These are phyloP conservation scores for Anoncus sp. DNA, from an alignment of 2,888 invertebrate species.

Conservation along the genomic window DNA sequence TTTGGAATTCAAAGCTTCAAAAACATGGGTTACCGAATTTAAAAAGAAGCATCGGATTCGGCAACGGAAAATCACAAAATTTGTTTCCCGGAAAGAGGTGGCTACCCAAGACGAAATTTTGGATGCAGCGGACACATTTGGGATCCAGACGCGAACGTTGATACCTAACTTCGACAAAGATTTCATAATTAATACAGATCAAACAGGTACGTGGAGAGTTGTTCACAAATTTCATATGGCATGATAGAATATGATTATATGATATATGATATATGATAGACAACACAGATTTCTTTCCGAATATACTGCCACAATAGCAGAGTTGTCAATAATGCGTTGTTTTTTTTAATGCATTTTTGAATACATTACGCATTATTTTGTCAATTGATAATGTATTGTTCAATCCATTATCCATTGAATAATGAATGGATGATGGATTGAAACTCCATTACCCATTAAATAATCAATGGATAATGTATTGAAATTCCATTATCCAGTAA, in stretches of 20 bases:
- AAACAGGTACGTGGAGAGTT: conserved; percentile 60
- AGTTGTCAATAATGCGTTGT: too few species aligned
- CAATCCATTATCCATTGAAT: too few species aligned
- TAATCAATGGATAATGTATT: too few species aligned
- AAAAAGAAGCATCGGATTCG: conserved; percentile 49
- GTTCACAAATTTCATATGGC: conserved; percentile 7
- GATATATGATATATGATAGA: conserved; percentile 17
- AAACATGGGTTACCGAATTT: background rate
- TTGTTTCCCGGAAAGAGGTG: conserved; percentile 42
- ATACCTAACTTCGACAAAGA: conserved; percentile 51
- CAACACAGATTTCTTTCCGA: too few species aligned
- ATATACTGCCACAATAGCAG: too few species aligned
- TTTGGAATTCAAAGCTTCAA: conserved; percentile 3
- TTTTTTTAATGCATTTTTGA: too few species aligned
- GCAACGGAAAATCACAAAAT: conserved; percentile 57
- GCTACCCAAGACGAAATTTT: conserved; percentile 43
- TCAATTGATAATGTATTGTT: too few species aligned
- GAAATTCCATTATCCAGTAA: too few species aligned
- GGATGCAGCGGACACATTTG: conserved; percentile 43
- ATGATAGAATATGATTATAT: conserved; percentile 31
- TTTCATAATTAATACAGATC: conserved; percentile 60
- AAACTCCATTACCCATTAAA: too few species aligned
- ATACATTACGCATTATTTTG: too few species aligned
- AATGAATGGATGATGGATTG: too few species aligned
- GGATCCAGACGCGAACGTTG: conserved; percentile 22